Percentiles rank a stretch among this genome's conserved stretches.
These are phyloP conservation scores for Tachysurus vachellii DNA, from an alignment of 2,113 vertebrate species.

Conservation along the genomic window DNA sequence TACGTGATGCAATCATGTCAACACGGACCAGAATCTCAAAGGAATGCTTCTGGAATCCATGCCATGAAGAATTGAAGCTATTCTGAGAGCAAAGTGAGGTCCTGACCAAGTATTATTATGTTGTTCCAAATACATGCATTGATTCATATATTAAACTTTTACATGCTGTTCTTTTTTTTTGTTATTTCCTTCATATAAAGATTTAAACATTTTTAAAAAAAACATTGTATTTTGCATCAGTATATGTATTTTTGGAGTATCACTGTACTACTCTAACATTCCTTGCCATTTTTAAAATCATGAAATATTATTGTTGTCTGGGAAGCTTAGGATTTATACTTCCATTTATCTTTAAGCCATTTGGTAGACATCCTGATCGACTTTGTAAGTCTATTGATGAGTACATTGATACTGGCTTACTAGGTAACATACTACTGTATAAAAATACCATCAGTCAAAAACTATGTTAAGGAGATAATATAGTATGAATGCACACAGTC, in stretches of 20 bases:
- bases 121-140: neutral
- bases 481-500: no score
- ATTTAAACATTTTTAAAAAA: neutral
- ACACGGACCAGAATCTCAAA: constrained; percentile 10
- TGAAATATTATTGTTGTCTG: neutral
- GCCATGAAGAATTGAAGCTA: constrained; percentile 7
- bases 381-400: no score
- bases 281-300: neutral
- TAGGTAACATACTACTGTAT: no score
- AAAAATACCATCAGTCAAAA: no score
- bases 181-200: neutral
- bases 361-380: no score
- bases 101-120: neutral
- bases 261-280: neutral
- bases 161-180: neutral
- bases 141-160: neutral
- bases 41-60: neutral
- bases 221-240: neutral
- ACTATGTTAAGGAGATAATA: no score
- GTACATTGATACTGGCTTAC: no score
- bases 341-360: no score
- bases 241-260: neutral
- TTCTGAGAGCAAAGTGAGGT: neutral
- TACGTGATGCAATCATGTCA: constrained; percentile 24
- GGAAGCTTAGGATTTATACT: neutral